Evolutionary conservation across 1,140 invertebrate species (phyloP), one percentile per base, ranked within the genome.

Genomic region (Phymorhynchus buccinoides): DNA sequence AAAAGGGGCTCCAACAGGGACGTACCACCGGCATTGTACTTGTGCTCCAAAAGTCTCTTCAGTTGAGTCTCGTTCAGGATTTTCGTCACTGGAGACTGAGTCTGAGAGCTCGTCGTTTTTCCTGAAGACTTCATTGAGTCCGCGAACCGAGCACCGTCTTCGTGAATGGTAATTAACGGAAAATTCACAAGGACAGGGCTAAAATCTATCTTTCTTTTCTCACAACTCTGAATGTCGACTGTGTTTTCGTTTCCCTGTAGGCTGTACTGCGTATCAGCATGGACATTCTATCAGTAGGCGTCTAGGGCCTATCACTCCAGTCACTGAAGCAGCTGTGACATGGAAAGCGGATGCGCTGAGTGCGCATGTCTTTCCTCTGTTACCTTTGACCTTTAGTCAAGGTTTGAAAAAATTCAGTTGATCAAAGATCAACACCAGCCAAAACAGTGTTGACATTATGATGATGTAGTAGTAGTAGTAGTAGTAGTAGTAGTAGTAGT

Each of bases 41-140:
- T 98, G 93, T 99, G 99, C 93, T 99, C 97, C 90, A 95, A 96
- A n/a, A 99, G 94, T 90, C 96, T 95, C 94, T 96, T 96, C 87
- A 98, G 93, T 93, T 98, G 96, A 27, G 75, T 80, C 77, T 85
- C 85, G 14, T 88, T 88, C n/a, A 94, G 86, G 83, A 92, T 84
- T 66, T 89, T 84, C 48, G 87, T 88, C 88, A 88, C 88, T 44
- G 48, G 85, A 37, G 66, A 71, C 62, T 83, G 62, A 18, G 44
- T 42, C 62, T 83, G 62, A 18, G 44, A 83, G 44, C 81, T 66
- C 62, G 44, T 41, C 12, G 66, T 35, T 71, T 79, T 79, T 30
- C 73, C 14, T 42, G 66, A 16, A 35, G 83, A 73, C 35, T 39
- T 77, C 42, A 87, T 85, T 75, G 12, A 37, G 18, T 62, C 56